Conservation (phyloP, 2,797 vertebrate species). For the Ctenopoma multispine region DNA sequence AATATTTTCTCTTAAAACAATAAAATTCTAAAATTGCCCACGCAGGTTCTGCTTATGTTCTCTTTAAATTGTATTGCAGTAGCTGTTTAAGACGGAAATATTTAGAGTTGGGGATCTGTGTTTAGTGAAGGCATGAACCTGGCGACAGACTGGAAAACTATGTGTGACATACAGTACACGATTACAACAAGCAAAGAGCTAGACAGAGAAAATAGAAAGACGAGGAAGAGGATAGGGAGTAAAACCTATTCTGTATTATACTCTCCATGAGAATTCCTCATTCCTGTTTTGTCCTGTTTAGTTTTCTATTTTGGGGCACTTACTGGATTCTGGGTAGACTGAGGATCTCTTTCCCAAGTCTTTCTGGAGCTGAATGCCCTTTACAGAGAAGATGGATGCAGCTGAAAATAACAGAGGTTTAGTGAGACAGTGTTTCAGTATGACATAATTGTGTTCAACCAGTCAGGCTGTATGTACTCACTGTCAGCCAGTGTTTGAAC, state of each 20-base stretch:
- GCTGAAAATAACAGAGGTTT: conserved; percentile 67
- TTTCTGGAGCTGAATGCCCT: conserved; percentile 85
- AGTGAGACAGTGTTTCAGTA: conserved; percentile 15
- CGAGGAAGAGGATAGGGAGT: conserved; percentile 43
- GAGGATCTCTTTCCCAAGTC: conserved; percentile 86
- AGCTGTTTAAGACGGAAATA: background rate
- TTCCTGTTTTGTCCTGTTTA: background rate
- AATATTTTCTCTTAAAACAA: background rate
- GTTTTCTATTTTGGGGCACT: conserved; percentile 49
- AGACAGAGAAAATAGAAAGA: conserved; percentile 29
- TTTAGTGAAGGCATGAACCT: conserved; percentile 17
- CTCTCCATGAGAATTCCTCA: conserved; percentile 7
- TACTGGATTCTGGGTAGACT: conserved; percentile 83
- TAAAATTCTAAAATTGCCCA: background rate
- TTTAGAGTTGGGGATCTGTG: background rate
- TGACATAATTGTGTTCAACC: background rate
- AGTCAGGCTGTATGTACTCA: conserved; percentile 67
- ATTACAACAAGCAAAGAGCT: conserved; percentile 44
- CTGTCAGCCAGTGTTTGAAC: conserved; percentile 84
- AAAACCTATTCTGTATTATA: conserved; percentile 40
- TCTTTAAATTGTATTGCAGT: background rate
- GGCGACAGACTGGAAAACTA: conserved; percentile 9
- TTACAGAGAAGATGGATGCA: conserved; percentile 86
- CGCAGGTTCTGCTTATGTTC: background rate
- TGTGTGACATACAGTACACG: conserved; percentile 33